Base-by-base conservation (phyloP, 1,140 invertebrate genomes). In the Dendroctonus valens region DNA sequence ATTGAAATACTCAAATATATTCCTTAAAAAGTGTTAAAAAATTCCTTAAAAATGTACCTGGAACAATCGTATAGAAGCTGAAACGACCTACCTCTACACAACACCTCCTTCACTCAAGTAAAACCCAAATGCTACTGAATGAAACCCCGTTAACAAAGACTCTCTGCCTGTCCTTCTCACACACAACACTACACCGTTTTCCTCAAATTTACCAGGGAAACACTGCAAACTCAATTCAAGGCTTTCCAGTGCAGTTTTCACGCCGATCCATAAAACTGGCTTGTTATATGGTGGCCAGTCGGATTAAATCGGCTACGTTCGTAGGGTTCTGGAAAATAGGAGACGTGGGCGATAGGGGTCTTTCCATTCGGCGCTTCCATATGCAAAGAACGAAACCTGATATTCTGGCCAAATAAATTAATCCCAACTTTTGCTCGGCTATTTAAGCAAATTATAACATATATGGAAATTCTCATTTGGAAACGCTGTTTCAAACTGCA, bases 191-290 rank as follows among this genome's bases (percentile, higher is more conserved):
- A 41, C 38, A 62, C 59, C 15, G 49, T 14, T 62, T 62, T 15
- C 26, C 26, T 46, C 40, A 8, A 52, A 11, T 38, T 14, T 59
- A 44, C 55, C 58, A 50, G 55, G 55, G 12, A 58, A 60, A 60
- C 26, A 12, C 49, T 40, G 59, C 38, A 62, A 62, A 62, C 59
- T 53, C 49, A 26, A 49, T 53, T 52, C 61, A 54, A 55, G 39
- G 41, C 61, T 54, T 55, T 55, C 61, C 61, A 63, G 51, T 63
- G 61, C 61, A 63, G 61, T 63, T 63, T 61, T 63, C 61, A 63
- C 61, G 52, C 51, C 61, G 61, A 63, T 63, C 61, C 38, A 63
- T 63, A 63, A 63, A 63, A 54, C 41, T 37, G 6, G 41, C 41
- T 46, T 26, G 59, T 51, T 63, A 54, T 63, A 63, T 63, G 52